Evolutionary conservation across 2,797 vertebrate genomes (phyloP), one percentile per base, ranked within the genome.

Genomic region (Pseudochirops cupreus): DNA sequence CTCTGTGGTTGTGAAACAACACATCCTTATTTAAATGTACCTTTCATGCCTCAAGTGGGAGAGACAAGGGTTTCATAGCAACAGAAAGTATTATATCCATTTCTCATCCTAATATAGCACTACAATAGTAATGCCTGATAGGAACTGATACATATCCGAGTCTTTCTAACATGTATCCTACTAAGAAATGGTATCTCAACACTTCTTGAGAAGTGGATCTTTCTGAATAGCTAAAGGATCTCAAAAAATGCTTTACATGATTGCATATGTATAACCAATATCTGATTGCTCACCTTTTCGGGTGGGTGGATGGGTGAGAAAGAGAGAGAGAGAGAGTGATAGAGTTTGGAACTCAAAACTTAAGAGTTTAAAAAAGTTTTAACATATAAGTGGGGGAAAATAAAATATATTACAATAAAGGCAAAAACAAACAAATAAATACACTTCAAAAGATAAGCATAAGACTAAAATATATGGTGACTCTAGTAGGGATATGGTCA

Each of bases 401-500:
- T 21, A 82, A 82, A 74, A 74, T 39, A 58, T 58, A 29, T 58
- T 57, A 57, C 10, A 57, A 57, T 59, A 29, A 59, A 31, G 58
- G 29, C 29, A 59, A 59, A 57, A 28, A 57, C 24, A 94, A 96
- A 74, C n/a, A 33, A 62, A 62, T 12, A 21, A 74, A 74, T 39
- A 18, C 3, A 82, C 5, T 56, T 52, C 6, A 57, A 21, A 56
- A 59, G 74, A 53, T 6, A 59, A 94, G 93, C 31, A 29, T 57
- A 94, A 56, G 55, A 31, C 50, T 33, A 92, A 82, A 14, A 94
- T 94, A 93, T 62, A 14, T 96, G 46, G 46, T 52, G 0, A 87
- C 56, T 95, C 93, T 92, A 28, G 53, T 74, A 55, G 39, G 55
- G 52, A 56, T 56, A 31, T 5, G 52, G 29, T 26, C 53, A 12